Conservation (phyloP, 2,888 invertebrate genomes). For the Harmothoe impar region DNA sequence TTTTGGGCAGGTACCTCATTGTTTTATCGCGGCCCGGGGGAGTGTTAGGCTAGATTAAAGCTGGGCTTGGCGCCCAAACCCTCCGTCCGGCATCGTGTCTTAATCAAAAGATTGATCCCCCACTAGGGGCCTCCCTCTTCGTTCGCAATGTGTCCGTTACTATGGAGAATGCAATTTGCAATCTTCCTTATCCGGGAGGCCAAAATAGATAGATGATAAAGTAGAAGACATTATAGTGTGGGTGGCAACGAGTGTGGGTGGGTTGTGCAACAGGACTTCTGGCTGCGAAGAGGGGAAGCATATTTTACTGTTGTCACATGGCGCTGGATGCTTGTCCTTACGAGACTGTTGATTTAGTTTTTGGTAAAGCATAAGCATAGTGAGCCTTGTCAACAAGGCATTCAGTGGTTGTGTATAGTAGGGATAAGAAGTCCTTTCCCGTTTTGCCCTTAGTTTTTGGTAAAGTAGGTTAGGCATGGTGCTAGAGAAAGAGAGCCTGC, state of each 20-base stretch:
- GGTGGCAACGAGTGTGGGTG: neutral
- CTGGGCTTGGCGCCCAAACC: neutral
- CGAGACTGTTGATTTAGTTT: too few species aligned
- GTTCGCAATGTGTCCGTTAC: neutral
- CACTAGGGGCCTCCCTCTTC: neutral
- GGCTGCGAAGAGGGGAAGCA: neutral
- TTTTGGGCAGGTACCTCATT: constrained; percentile 13
- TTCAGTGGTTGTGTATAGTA: too few species aligned
- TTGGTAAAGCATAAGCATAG: too few species aligned
- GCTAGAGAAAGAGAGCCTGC: too few species aligned
- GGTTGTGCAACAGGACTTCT: neutral
- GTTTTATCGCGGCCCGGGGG: constrained; percentile 8
- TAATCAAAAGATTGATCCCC: constrained; percentile 39
- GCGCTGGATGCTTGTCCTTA: too few species aligned
- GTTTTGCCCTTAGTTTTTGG: too few species aligned
- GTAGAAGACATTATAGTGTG: neutral
- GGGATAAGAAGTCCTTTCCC: too few species aligned
- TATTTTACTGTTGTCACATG: neutral
- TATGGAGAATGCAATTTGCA: constrained; percentile 35
- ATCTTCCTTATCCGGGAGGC: neutral
- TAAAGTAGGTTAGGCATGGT: too few species aligned
- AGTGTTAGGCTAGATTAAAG: constrained; percentile 11
- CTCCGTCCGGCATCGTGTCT: constrained; percentile 18
- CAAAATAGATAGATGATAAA: neutral
- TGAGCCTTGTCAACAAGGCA: too few species aligned